A percentile compares a stretch with the other conserved stretches of the same genome.
These are phyloP conservation scores for Dryas iulia DNA, from an alignment of 1,140 invertebrate species.

Conservation along the genomic window DNA sequence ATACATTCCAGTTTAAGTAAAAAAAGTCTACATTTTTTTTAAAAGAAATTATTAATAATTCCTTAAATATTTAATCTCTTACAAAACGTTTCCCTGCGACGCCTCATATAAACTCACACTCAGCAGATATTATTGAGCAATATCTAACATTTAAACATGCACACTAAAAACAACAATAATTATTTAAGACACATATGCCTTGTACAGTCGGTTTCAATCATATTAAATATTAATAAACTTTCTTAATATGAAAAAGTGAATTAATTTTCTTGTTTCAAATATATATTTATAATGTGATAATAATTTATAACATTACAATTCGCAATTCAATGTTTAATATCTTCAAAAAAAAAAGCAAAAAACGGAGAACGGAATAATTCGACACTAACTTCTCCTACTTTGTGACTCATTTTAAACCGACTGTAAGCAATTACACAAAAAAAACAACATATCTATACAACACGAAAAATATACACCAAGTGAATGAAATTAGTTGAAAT, in stretches of 20 bases:
- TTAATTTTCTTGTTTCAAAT: too few species aligned
- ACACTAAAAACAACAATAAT: background rate
- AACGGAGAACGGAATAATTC: background rate
- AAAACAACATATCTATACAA: background rate
- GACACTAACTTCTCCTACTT: background rate
- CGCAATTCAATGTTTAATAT: background rate
- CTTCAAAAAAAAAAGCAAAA: background rate
- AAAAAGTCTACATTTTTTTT: too few species aligned
- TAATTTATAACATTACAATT: too few species aligned
- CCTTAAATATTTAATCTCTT: too few species aligned
- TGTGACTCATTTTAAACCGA: background rate
- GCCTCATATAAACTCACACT: background rate
- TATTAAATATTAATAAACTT: too few species aligned
- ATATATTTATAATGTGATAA: too few species aligned
- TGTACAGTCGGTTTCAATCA: background rate
- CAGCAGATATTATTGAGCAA: conserved; percentile 22
- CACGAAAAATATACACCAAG: background rate
- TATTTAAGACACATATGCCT: background rate
- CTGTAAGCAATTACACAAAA: background rate
- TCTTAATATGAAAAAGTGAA: too few species aligned
- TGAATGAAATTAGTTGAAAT: background rate
- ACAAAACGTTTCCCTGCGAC: conserved; percentile 10
- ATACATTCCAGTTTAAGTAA: too few species aligned
- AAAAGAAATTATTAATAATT: too few species aligned
- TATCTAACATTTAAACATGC: conserved; percentile 1